Evolutionary conservation across 2,113 vertebrate species (phyloP), one percentile per base, ranked within the genome.

Genomic region (Chitala chitala): DNA sequence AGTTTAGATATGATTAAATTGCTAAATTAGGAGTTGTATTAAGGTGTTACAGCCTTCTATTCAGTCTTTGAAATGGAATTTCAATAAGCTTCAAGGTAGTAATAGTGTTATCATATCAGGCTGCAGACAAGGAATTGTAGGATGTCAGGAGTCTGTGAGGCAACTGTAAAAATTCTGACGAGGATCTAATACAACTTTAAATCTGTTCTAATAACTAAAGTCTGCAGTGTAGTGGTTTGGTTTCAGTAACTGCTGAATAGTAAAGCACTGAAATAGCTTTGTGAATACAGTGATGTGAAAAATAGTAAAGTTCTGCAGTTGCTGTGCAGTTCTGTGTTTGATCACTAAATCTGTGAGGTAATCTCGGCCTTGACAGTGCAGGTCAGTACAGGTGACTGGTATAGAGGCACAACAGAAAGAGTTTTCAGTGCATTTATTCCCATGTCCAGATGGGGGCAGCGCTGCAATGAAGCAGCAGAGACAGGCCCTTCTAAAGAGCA

Each of bases 381-480:
- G 26, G 6, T 61, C 10, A 36, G 29, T 12, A 36, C 31, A 38
- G 58, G 31, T 38, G 1, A 63, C 33, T 17, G 13, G n/a, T 63
- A 5, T 50, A 24, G 2, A 26, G 26, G 9, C 29, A 33, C 6
- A 15, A 48, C 31, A 24, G 24, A 46, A 13, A 10, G 56, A 73
- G 9, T 22, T 8, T 20, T 5, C 8, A 10, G 29, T 44, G 72
- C n/a, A 73, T 29, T 73, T 63, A 56, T 51, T 17, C 20, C 20
- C n/a, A 24, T 46, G 17, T 8, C 72, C 58, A 63, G 72, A 50
- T 48, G 72, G 59, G 72, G 72, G 72, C 72, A 64, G 72, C 56
- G 51, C 72, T 73, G 31, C 26, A 29, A 22, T 36, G 44, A 73
- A 31, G 1, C 29, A 36, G 31, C 26, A 55, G 59, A 29, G 22